phyloP scores from a whole-genome alignment of 2,113 vertebrate genomes.

The Channa maculata region DNA sequence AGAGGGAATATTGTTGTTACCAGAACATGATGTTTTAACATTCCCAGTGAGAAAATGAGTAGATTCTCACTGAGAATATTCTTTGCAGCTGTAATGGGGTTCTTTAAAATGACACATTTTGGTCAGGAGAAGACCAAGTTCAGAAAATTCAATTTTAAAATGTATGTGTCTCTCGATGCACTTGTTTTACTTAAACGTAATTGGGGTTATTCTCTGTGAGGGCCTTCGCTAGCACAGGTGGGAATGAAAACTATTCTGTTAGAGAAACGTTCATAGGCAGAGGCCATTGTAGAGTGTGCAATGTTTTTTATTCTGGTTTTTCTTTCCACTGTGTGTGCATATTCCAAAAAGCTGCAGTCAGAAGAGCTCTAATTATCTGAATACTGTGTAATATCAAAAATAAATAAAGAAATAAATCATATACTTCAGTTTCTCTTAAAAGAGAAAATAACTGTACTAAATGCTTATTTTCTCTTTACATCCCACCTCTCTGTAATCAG shows the following conservation, averaged over 20 bases:
- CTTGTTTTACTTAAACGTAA: conserved; percentile 5
- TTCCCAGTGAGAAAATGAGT: neutral
- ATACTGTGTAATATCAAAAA: conserved; percentile 1
- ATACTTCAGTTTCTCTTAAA: neutral
- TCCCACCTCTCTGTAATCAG: conserved; percentile 27
- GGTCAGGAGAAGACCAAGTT: neutral
- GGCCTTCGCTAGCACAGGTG: conserved; percentile 5
- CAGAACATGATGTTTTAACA: neutral
- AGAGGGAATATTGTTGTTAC: neutral
- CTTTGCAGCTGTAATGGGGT: neutral
- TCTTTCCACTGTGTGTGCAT: conserved; percentile 14
- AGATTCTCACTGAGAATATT: conserved; percentile 2
- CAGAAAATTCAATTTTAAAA: neutral
- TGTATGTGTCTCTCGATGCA: neutral
- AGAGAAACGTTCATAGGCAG: conserved; percentile 33
- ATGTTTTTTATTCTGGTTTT: conserved; percentile 12
- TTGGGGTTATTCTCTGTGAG: conserved; percentile 7
- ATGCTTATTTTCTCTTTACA: conserved; percentile 17
- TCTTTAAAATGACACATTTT: neutral
- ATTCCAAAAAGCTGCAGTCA: conserved; percentile 16
- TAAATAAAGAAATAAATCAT: neutral
- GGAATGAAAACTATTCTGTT: neutral
- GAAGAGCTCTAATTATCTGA: conserved; percentile 17
- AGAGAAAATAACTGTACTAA: conserved; percentile 11
- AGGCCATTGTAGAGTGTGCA: conserved; percentile 14